Evolutionary conservation across 2,113 vertebrate species (phyloP).

Genomic region (Sitta europaea): DNA sequence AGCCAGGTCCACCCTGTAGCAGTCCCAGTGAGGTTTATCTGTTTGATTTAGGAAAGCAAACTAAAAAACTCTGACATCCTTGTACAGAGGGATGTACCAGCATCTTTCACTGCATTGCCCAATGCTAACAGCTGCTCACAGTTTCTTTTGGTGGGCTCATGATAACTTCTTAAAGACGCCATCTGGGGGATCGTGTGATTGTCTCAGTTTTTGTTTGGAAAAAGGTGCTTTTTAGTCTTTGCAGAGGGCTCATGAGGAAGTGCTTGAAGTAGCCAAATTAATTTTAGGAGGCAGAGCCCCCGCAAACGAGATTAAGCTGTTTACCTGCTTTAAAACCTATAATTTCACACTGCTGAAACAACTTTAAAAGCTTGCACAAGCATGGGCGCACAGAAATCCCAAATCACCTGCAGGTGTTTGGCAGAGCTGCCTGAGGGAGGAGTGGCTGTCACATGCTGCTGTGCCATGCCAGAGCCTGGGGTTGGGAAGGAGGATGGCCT

Average conservation of each 20-base stretch:
- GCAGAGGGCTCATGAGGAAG: not conserved
- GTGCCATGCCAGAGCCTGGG: not conserved
- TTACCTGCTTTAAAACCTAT: not conserved
- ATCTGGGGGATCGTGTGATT: accelerated
- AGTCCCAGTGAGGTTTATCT: not conserved
- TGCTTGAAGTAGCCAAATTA: not conserved
- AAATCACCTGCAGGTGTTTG: not conserved
- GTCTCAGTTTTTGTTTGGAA: not conserved
- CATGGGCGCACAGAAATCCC: not conserved
- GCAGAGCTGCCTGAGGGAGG: not conserved
- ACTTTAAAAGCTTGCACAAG: not conserved
- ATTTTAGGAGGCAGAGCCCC: not conserved
- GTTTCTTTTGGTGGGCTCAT: not conserved
- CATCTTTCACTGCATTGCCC: not conserved
- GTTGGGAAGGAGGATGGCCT: not conserved
- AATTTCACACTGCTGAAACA: not conserved
- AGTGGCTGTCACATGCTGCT: accelerated
- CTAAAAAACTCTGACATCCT: not conserved
- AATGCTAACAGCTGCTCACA: not conserved
- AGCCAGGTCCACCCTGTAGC: not conserved
- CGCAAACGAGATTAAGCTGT: not conserved
- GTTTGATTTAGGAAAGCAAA: not conserved
- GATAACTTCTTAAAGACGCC: not conserved
- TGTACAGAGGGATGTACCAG: not conserved
- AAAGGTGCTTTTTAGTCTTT: not conserved